Base-by-base conservation (phyloP, 2,113 vertebrate genomes). In the Archocentrus centrarchus region DNA sequence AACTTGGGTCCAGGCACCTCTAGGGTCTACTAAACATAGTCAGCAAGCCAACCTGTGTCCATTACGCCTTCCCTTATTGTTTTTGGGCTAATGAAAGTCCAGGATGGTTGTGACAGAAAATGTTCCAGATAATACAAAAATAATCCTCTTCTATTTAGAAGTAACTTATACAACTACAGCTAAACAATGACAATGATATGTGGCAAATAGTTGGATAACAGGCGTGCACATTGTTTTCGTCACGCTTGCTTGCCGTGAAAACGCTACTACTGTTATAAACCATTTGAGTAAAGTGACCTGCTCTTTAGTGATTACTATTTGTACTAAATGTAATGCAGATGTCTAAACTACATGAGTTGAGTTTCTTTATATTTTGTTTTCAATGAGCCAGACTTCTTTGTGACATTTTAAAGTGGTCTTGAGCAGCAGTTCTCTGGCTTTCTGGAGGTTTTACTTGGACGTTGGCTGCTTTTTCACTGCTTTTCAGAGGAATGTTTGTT, bases 401-500 rank as follows among this genome's bases (percentile, higher is more conserved):
- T 63, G 11, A 13, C 22, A 22, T 63, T 64, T 41, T 64, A 2
- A 64, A 41, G 37, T 64, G 60, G 1, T 62, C 9, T 35, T 62
- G 18, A n/a, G 32, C 20, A 37, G 37, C 11, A 62, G 18, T 62
- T 37, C 5, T 60, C 17, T 17, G 15, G 59, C 11, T 62, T 62
- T 62, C 6, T 62, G 30, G 18, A 18, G 8, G 32, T 15, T 4
- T 44, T 15, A 9, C 22, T 39, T 63, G 37, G 61, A 63, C 35
- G 11, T n/a, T 63, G 32, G 11, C 20, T 39, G 32, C 0, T 11
- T 11, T 39, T 37, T 4, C 18, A 63, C 11, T 5, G 7, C 17
- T 44, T 64, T 64, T 64, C 1, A 64, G n/a, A 41, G 2, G 37
- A 41, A 64, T 7, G 22, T 35, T 11, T 64, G 10, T 24, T 15